Evolutionary conservation across 2,113 vertebrate genomes (phyloP).

Genomic region (Pelodiscus sinensis): DNA sequence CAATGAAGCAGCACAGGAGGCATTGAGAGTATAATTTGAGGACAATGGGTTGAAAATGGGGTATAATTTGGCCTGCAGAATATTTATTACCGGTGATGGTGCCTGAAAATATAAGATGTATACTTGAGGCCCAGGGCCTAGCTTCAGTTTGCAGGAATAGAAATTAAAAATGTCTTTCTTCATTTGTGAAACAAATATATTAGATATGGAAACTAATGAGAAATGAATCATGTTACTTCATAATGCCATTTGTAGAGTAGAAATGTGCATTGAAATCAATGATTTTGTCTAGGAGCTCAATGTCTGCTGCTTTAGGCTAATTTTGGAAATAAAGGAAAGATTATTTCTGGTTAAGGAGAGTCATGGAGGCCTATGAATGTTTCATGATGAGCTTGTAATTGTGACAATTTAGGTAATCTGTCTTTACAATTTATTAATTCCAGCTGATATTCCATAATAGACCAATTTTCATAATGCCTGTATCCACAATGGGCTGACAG

Average conservation of each 20-base stretch:
- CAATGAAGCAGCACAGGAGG: not conserved
- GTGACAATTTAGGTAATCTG: not conserved
- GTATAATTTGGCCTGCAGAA: not conserved
- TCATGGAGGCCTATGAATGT: not conserved
- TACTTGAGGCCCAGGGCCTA: not conserved
- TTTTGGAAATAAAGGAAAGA: not conserved
- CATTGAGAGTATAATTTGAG: not conserved
- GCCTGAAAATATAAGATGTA: not conserved
- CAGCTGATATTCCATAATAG: not conserved
- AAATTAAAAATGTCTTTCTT: not conserved
- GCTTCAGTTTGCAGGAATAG: not conserved
- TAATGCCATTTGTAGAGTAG: not conserved
- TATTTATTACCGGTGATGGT: not conserved
- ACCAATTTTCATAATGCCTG: not conserved
- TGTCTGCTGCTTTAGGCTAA: not conserved
- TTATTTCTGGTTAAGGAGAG: not conserved
- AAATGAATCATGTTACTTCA: not conserved
- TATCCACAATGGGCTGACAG: not conserved
- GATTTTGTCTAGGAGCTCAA: not conserved
- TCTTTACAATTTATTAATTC: not conserved
- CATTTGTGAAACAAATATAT: not conserved
- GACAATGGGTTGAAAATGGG: not conserved
- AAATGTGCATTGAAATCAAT: not conserved
- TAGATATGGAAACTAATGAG: not conserved
- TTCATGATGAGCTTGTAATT: not conserved